Base-by-base conservation (phyloP, 2,113 vertebrate species). In the Strix uralensis region DNA sequence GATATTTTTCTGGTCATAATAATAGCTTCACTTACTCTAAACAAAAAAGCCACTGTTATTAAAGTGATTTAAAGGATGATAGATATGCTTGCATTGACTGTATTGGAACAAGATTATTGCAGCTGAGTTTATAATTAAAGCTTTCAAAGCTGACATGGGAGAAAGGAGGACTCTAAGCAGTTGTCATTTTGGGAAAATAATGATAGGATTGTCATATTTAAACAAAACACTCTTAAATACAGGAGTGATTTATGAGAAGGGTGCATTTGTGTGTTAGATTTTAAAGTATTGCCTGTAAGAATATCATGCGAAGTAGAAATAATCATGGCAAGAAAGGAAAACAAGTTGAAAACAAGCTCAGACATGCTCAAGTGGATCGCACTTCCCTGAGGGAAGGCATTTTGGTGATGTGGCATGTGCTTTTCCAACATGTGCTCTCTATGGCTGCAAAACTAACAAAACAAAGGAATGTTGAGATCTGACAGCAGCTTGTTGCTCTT, bases 61-160 rank as follows among this genome's bases (percentile, higher is more conserved):
- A 69, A 81, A 83, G 22, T 83, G 57, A 83, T 78, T 86, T 90
- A 77, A 59, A 86, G 75, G 63, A 83, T 10, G 13, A 78, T 13
- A 89, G 65, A 89, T 88, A 87, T 3, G 30, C 59, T 77, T 87
- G 55, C 57, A 71, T 7, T 78, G 57, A 71, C 47, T 66, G 32
- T 46, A 91, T 5, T 47, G 52, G 73, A 87, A 92, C 38, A 84
- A 71, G 86, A 75, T 89, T 81, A 85, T 63, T 65, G 70, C 77
- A 94, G 73, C 19, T 71, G 65, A 89, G 52, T 94, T 84, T 74
- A 84, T 85, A 92, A 94, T 71, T 95, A 95, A 91, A 87, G 81
- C 65, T 85, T 95, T 96, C 81, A 79, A 69, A 83, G 63, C 4
- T 84, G 81, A 75, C 80, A 67, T 8, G 8, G 54, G 42, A 91